Evolutionary conservation across 2,888 invertebrate genomes (phyloP).

Genomic region (Lutraria lutraria): DNA sequence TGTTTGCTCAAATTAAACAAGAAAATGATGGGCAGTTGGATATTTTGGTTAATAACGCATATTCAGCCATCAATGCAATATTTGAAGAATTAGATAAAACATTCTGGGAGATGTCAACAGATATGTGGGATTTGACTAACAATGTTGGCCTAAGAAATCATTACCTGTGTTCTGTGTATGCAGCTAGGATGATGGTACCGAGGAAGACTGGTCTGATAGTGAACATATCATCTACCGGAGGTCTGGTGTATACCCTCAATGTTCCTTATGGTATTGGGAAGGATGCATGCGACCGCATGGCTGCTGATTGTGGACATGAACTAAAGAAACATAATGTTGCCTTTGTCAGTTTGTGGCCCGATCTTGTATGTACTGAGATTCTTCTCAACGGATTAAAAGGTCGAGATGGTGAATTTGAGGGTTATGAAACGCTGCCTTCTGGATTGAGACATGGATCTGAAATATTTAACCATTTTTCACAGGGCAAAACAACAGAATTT

Average conservation of each 20-base stretch:
- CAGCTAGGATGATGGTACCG: constrained; percentile 86
- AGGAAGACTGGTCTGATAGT: constrained; percentile 86
- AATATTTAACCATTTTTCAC: background rate
- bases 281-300: constrained; percentile 87
- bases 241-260: constrained; percentile 86
- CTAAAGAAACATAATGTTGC: constrained; percentile 85
- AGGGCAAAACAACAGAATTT: constrained; percentile 26
- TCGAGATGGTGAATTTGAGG: background rate
- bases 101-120: constrained; percentile 86
- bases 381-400: constrained; percentile 5
- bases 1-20: constrained; percentile 85
- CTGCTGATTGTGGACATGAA: constrained; percentile 87
- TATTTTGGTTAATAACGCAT: constrained; percentile 87
- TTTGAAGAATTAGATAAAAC: constrained; percentile 75
- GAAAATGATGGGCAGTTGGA: constrained; percentile 86
- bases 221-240: constrained; percentile 87
- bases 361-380: constrained; percentile 86
- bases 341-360: constrained; percentile 87
- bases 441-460: background rate
- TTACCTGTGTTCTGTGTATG: constrained; percentile 86
- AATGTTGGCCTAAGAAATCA: constrained; percentile 87
- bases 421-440: background rate
- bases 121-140: constrained; percentile 86
- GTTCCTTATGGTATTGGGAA: constrained; percentile 87
- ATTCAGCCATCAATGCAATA: constrained; percentile 82